Evolutionary conservation across 2,888 invertebrate species (phyloP), one percentile per base, ranked within the genome.

Genomic region (Arge pagana): DNA sequence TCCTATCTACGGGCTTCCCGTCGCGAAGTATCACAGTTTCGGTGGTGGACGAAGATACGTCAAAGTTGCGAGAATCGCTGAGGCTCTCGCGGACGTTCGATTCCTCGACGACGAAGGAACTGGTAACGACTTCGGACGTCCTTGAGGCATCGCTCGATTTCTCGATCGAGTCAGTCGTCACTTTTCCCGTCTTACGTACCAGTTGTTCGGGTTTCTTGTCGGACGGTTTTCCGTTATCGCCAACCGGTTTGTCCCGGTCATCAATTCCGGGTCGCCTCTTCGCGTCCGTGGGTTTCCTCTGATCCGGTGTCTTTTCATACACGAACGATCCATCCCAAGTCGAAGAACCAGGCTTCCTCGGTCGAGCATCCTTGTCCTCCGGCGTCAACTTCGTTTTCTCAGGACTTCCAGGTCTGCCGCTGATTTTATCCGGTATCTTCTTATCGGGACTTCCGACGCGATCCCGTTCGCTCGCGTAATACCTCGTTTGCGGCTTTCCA

Each of bases 11-110:
- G 2, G 70, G 71, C 7, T 65, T 63, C 1, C 68, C 71, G 45
- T 74, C 65, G 8, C 62, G 65, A 13, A 67, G 57, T 6, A 72
- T 63, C 0, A 72, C 62, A 0, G 70, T 71, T 28, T 73, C 74
- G 3, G 65, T 56, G 6, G 71, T 64, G 0, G 65, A 67, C 0
- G 72, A 57, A 1, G 68, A 62, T 8, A 61, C 57, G 35, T 69
- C 70, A 3, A 64, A 8, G 24, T 64, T 67, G 15, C 65, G 57
- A 1, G 68, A 66, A 7, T 66, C 67, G 4, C 52, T 53, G 37
- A 65, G 67, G 45, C 64, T 67, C 43, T 68, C 63, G 42, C 55
- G 64, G 11, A 57, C 49, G 1, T 52, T 53, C 3, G 66, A 65
- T 15, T 61, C 66, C 15, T 65, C 68, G 21, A 66, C 40, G 6